Conservation (phyloP, 2,888 invertebrate genomes). For the Acanthosepion pharaonis region DNA sequence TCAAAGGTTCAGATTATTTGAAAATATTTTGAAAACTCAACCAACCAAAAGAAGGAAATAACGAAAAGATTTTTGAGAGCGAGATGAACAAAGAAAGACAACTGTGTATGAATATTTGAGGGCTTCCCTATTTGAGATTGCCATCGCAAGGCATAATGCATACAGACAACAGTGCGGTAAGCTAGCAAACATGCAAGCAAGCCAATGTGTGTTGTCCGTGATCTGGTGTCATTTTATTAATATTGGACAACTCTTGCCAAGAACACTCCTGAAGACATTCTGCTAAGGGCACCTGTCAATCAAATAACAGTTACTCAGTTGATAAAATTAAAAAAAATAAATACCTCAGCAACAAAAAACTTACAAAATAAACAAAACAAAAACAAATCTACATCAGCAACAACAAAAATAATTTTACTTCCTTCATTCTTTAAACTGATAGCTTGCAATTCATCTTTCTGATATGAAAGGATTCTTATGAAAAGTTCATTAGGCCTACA, state of each 20-base stretch:
- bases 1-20: slow-evolving; percentile 1
- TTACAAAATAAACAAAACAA: neutral
- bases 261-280: slow-evolving; percentile 16
- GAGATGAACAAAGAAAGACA: neutral
- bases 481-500: neutral
- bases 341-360: neutral
- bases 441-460: neutral
- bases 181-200: neutral
- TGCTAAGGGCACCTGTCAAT: neutral
- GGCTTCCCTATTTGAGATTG: slow-evolving; percentile 33
- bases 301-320: slow-evolving; percentile 11
- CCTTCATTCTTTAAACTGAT: neutral
- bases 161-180: neutral
- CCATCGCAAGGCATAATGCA: slow-evolving; percentile 9
- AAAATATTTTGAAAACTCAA: neutral
- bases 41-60: neutral
- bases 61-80: neutral
- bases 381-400: neutral
- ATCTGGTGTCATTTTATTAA: slow-evolving; percentile 20
- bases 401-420: neutral
- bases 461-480: neutral
- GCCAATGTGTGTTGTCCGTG: neutral
- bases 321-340: neutral
- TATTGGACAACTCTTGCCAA: slow-evolving; percentile 9
- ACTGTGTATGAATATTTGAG: neutral